Conservation (phyloP, 1,140 invertebrate genomes). For the Aricia agestis region DNA sequence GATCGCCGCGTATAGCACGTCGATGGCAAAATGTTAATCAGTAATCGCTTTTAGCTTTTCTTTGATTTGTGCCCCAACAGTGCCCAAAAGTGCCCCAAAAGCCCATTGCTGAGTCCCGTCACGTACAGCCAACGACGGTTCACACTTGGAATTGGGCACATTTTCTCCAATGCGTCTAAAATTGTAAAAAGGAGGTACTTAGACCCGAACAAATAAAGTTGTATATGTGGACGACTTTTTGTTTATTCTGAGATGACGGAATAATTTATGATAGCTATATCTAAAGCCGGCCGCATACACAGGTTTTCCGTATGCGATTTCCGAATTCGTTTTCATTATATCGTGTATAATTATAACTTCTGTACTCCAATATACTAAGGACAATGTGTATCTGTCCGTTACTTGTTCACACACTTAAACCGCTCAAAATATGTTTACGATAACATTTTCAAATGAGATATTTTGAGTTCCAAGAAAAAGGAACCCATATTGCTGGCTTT, state of each 20-base stretch:
- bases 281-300: no score
- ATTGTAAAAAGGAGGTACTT: constrained; percentile 20
- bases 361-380: no score
- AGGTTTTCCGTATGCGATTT: no score
- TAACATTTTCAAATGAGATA: no score
- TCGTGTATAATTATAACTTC: no score
- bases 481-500: no score
- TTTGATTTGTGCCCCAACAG: not conserved
- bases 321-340: no score
- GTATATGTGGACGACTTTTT: not conserved
- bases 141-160: constrained; percentile 13
- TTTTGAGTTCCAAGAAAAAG: no score
- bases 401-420: no score
- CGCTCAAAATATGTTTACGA: no score
- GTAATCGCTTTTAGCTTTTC: not conserved
- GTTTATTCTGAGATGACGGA: not conserved
- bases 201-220: constrained; percentile 1
- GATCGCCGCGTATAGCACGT: not conserved
- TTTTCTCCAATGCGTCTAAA: constrained; percentile 16
- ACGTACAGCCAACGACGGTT: constrained; percentile 15
- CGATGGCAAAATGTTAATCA: not conserved
- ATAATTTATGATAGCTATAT: not conserved
- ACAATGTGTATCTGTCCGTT: no score
- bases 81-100: not conserved
- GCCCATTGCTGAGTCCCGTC: constrained; percentile 1